Conservation (phyloP, 2,113 vertebrate genomes). For the Pelecanus crispus region DNA sequence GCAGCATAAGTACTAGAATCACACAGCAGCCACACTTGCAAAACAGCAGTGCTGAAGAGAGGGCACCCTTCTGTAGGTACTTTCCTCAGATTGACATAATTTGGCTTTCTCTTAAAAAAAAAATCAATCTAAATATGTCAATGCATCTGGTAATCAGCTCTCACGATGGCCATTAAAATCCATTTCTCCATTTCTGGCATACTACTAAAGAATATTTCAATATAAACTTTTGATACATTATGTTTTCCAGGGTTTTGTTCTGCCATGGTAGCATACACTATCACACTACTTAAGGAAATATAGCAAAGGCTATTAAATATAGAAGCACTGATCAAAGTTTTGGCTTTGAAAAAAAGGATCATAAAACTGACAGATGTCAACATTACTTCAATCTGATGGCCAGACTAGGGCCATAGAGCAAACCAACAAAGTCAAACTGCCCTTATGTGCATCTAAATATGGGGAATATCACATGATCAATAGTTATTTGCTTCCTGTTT, state of each 20-base stretch:
- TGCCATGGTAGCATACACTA: background rate
- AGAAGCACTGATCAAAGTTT: background rate
- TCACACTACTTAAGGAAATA: background rate
- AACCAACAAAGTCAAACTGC: background rate
- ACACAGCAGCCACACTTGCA: background rate
- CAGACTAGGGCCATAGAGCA: background rate
- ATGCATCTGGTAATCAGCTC: background rate
- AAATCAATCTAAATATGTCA: background rate
- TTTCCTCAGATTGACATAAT: background rate
- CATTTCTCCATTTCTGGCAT: background rate
- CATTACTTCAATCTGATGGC: background rate
- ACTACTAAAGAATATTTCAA: background rate
- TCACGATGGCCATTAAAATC: background rate
- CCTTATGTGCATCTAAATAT: background rate
- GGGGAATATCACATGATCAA: background rate
- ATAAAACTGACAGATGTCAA: constrained; percentile 25
- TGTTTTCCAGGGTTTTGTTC: background rate
- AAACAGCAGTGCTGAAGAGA: background rate
- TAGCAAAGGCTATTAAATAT: background rate
- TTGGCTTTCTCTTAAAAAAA: background rate
- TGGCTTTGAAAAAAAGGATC: background rate
- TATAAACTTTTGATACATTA: background rate
- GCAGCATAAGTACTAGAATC: background rate
- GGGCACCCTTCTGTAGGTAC: background rate
- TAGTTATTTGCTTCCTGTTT: background rate